These are phyloP conservation scores for Calypte anna DNA, from an alignment of 2,113 vertebrate genomes.

Conservation along the genomic window DNA sequence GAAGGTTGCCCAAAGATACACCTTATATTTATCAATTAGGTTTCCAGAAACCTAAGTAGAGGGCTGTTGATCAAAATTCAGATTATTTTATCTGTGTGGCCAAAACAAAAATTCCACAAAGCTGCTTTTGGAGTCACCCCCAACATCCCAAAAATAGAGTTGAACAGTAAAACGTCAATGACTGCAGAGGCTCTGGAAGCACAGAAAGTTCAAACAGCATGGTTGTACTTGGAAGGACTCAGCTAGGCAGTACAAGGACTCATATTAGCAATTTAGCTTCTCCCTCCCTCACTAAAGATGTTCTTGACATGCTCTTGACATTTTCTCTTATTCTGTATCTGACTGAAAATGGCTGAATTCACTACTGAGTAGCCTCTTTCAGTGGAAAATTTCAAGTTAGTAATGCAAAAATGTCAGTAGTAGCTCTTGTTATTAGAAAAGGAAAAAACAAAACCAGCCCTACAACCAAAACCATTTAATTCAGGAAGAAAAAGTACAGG, in stretches of 20 bases:
- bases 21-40: neutral
- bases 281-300: neutral
- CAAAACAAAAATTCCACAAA: neutral
- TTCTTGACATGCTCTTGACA: neutral
- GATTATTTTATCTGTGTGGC: neutral
- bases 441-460: neutral
- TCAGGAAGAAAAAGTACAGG: neutral
- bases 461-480: neutral
- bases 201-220: neutral
- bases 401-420: neutral
- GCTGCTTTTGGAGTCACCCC: neutral
- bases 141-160: neutral
- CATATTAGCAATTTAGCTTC: neutral
- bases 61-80: neutral
- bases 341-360: neutral
- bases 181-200: neutral
- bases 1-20: neutral
- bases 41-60: neutral
- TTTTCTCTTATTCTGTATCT: neutral
- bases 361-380: neutral
- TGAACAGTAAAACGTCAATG: neutral
- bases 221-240: neutral
- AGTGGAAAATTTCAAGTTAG: neutral
- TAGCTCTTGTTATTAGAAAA: neutral
- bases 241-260: neutral